Conservation (phyloP, 2,888 invertebrate genomes). For the Caenorhabditis sp. region DNA sequence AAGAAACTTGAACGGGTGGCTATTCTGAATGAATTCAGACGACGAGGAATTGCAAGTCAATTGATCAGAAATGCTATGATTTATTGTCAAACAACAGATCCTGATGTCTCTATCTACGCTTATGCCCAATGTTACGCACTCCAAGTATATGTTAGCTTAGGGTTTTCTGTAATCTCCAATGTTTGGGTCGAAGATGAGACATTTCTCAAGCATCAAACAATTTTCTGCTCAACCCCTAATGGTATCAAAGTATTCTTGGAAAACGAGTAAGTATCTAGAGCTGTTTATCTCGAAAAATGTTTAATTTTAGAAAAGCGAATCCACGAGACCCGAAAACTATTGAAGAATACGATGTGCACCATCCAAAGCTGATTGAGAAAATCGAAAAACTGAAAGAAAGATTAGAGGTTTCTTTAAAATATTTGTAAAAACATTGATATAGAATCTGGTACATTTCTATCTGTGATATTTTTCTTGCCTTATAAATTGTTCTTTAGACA, state of each 20-base stretch:
- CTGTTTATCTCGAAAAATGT: too few relatives aligned
- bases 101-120: slow-evolving; percentile 26
- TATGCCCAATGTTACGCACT: slow-evolving; percentile 37
- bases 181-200: slow-evolving; percentile 40
- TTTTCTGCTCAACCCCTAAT: slow-evolving; percentile 24
- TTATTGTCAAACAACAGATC: slow-evolving; percentile 2
- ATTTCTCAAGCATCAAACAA: slow-evolving; percentile 34
- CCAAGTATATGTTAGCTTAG: slow-evolving; percentile 19
- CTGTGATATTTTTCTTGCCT: slow-evolving; percentile 2
- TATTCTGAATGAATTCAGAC: slow-evolving; percentile 28
- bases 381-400: slow-evolving; percentile 20
- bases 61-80: slow-evolving; percentile 25
- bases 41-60: slow-evolving; percentile 25
- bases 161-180: slow-evolving; percentile 37
- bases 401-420: slow-evolving; percentile 31
- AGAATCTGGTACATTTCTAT: not conserved
- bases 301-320: too few relatives aligned
- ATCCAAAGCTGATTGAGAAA: slow-evolving; percentile 20
- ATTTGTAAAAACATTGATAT: too few relatives aligned
- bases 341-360: slow-evolving; percentile 24
- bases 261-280: slow-evolving; percentile 10
- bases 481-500: slow-evolving; percentile 13
- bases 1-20: slow-evolving; percentile 39
- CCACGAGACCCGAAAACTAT: not conserved
- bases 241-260: slow-evolving; percentile 23